These are phyloP conservation scores for Trididemnum nubilum DNA, from an alignment of 23 tunicate genomes.

Conservation along the genomic window DNA sequence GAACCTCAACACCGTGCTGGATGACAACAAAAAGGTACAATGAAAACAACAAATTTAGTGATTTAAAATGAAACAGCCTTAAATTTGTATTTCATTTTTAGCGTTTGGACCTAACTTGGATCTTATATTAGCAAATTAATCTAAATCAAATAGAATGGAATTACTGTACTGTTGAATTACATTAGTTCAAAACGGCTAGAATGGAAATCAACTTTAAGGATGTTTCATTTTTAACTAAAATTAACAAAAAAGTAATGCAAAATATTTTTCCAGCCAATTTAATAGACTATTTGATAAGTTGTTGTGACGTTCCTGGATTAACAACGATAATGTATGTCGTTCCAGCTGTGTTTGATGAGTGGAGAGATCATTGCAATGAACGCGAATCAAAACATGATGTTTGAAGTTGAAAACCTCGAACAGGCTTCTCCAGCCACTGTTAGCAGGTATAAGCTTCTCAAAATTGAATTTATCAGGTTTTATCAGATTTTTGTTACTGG, in stretches of 20 bases:
- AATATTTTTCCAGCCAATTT: too few relatives aligned
- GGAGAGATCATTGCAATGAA: conserved; percentile 97
- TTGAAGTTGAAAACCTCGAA: conserved; percentile 98
- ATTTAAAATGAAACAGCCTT: neutral
- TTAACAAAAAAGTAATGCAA: too few relatives aligned
- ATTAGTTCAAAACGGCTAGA: neutral
- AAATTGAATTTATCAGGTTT: too few relatives aligned
- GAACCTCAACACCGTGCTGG: conserved; percentile 97
- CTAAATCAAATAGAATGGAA: neutral
- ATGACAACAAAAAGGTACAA: conserved; percentile 93
- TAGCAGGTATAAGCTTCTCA: conserved; percentile 47
- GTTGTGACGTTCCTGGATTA: too few relatives aligned
- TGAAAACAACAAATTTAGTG: neutral
- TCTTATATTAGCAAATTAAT: neutral
- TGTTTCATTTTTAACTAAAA: too few relatives aligned
- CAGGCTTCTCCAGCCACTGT: conserved; percentile 99
- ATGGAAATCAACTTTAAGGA: too few relatives aligned
- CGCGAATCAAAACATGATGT: conserved; percentile 93
- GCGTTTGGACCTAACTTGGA: neutral
- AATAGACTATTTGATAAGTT: too few relatives aligned
- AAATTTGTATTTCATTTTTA: neutral
- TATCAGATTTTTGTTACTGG: too few relatives aligned
- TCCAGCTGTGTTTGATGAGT: conserved; percentile 83
- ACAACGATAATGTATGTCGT: too few relatives aligned
- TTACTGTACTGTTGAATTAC: neutral